phyloP scores from a whole-genome alignment of 2,113 vertebrate genomes.

The Crotalus horridus region DNA sequence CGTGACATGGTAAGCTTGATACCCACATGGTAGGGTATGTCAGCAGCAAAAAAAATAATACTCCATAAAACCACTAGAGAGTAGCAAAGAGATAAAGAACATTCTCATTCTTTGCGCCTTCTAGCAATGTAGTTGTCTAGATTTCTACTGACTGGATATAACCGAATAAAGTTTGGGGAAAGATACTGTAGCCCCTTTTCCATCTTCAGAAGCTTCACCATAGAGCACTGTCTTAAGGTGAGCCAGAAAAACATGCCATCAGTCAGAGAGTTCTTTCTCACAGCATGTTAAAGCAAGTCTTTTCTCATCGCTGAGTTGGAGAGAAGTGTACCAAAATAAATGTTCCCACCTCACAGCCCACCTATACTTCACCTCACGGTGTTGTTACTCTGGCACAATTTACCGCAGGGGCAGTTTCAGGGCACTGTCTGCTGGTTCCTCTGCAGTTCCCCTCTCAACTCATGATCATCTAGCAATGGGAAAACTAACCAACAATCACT shows the following conservation, averaged over 20 bases:
- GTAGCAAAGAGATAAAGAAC: not conserved
- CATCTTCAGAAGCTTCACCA: too few species aligned
- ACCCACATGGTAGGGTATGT: not conserved
- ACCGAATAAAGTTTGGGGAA: not conserved
- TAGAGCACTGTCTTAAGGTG: too few species aligned
- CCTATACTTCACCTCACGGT: not conserved
- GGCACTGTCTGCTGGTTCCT: not conserved
- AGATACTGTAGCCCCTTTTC: not conserved
- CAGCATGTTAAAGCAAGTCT: too few species aligned
- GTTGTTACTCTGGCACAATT: not conserved
- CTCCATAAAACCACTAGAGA: not conserved
- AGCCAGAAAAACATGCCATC: too few species aligned
- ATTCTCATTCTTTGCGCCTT: not conserved
- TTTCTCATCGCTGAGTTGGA: not conserved
- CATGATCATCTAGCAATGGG: not conserved
- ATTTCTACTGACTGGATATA: not conserved
- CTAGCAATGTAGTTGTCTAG: not conserved
- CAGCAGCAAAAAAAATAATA: not conserved
- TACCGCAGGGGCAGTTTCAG: not conserved
- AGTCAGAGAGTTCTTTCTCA: too few species aligned
- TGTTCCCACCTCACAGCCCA: not conserved
- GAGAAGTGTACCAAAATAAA: not conserved
- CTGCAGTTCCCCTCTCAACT: not conserved
- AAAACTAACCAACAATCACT: not conserved
- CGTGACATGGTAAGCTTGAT: too few species aligned